Conservation (phyloP, 1,140 invertebrate species). For the Grapholita molesta region DNA sequence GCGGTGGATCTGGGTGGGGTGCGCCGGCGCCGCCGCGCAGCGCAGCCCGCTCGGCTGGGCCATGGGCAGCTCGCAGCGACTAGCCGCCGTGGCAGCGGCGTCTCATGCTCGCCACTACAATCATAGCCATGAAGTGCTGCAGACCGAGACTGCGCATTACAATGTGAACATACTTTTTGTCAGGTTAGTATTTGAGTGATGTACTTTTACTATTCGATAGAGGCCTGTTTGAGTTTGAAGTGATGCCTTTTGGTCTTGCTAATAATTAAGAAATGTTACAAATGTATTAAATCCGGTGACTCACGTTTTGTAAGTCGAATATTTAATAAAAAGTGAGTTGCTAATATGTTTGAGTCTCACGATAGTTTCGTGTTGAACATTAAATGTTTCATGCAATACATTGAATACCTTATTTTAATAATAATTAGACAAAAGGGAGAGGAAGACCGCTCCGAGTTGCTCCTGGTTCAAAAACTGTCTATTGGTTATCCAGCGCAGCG, state of each 20-base stretch:
- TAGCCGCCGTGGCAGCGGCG: slow-evolving; percentile 65
- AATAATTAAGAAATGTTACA: no score
- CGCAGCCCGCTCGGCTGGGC: slow-evolving; percentile 72
- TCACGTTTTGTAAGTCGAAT: no score
- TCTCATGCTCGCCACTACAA: slow-evolving; percentile 65
- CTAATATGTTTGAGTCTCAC: no score
- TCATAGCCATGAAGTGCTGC: slow-evolving; percentile 49
- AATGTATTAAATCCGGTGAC: no score
- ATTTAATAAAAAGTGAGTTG: no score
- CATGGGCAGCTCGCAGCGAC: slow-evolving; percentile 68
- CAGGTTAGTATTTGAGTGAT: slow-evolving; percentile 53
- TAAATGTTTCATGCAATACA: no score
- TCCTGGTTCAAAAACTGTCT: no score
- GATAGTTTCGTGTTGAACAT: no score
- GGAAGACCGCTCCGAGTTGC: no score
- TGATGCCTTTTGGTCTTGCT: background rate
- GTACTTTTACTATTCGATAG: background rate
- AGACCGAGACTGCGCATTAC: slow-evolving; percentile 50
- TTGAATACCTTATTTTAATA: no score
- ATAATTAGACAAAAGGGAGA: no score
- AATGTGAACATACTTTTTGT: slow-evolving; percentile 68
- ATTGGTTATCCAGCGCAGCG: no score
- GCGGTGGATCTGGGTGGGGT: slow-evolving; percentile 58
- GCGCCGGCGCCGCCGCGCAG: slow-evolving; percentile 50
- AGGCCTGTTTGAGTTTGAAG: background rate